Percentiles rank a stretch among this genome's conserved stretches.
Evolutionary conservation across 2,797 vertebrate genomes (phyloP).

Genomic region (Crotalus adamanteus): DNA sequence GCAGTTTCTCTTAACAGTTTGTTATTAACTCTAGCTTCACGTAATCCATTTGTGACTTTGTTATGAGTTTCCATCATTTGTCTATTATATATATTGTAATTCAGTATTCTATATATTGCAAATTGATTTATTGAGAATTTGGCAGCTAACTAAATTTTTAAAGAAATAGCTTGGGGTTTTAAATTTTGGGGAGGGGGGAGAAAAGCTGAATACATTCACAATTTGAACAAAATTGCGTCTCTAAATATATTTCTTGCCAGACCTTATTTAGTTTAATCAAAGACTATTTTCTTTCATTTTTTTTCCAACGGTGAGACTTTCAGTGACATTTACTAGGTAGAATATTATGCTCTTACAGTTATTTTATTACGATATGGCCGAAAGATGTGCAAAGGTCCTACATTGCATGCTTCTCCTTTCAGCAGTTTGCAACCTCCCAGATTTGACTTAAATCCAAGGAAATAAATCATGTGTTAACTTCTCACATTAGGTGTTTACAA

Average conservation of each 20-base stretch:
- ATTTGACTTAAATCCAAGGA: background rate
- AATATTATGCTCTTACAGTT: background rate
- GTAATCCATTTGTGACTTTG: background rate
- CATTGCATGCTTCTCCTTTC: background rate
- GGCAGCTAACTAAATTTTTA: background rate
- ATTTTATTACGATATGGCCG: background rate
- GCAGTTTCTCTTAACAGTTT: background rate
- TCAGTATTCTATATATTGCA: background rate
- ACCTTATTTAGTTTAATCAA: background rate
- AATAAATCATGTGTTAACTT: background rate
- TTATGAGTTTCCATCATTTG: background rate
- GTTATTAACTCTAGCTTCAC: background rate
- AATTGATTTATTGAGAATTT: background rate
- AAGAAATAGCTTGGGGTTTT: background rate
- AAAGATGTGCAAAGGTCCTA: background rate
- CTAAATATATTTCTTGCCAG: background rate
- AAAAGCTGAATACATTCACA: background rate
- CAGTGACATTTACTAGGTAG: background rate
- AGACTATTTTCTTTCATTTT: background rate
- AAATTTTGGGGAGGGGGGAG: background rate
- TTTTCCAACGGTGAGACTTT: background rate
- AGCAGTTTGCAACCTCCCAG: background rate
- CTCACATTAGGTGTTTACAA: background rate
- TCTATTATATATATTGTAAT: background rate
- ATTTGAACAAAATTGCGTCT: background rate